These are phyloP conservation scores for Aurelia coerulea DNA, from an alignment of 30 jellyfish, hydroid and myxozoan species.

Conservation along the genomic window DNA sequence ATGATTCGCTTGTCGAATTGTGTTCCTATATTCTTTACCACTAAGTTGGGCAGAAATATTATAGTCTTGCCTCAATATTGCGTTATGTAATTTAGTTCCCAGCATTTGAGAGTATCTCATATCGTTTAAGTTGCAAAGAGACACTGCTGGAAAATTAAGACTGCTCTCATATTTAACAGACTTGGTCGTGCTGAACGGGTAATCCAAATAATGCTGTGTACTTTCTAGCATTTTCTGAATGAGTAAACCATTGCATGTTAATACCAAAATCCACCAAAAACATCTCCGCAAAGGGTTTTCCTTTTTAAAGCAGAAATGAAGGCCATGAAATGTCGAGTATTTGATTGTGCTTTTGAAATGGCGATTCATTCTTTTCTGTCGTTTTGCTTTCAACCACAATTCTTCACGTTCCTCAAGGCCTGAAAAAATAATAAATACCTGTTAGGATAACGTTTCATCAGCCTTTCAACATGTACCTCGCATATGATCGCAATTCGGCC, in stretches of 20 bases:
- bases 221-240: slow-evolving; percentile 83
- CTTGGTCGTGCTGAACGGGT: slow-evolving; percentile 82
- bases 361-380: slow-evolving; percentile 53
- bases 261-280: slow-evolving; percentile 68
- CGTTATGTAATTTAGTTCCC: slow-evolving; percentile 79
- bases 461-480: too few species aligned
- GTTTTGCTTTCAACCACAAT: slow-evolving; percentile 33
- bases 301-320: slow-evolving; percentile 78
- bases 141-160: slow-evolving; percentile 88
- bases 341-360: slow-evolving; percentile 65
- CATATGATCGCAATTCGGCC: too few species aligned
- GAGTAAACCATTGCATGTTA: slow-evolving; percentile 66
- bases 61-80: slow-evolving; percentile 24
- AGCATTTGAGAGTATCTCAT: slow-evolving; percentile 69
- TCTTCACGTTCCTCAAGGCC: slow-evolving; percentile 52
- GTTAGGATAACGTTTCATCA: not conserved
- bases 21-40: slow-evolving; percentile 65
- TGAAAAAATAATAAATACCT: slow-evolving; percentile 20
- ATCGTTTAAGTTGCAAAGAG: slow-evolving; percentile 90
- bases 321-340: slow-evolving; percentile 88
- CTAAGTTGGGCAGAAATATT: slow-evolving; percentile 34
- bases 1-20: slow-evolving; percentile 72
- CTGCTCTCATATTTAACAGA: slow-evolving; percentile 50
- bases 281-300: slow-evolving; percentile 78
- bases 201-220: slow-evolving; percentile 68